Conservation (phyloP, 2,797 vertebrate genomes). For the Alca torda region DNA sequence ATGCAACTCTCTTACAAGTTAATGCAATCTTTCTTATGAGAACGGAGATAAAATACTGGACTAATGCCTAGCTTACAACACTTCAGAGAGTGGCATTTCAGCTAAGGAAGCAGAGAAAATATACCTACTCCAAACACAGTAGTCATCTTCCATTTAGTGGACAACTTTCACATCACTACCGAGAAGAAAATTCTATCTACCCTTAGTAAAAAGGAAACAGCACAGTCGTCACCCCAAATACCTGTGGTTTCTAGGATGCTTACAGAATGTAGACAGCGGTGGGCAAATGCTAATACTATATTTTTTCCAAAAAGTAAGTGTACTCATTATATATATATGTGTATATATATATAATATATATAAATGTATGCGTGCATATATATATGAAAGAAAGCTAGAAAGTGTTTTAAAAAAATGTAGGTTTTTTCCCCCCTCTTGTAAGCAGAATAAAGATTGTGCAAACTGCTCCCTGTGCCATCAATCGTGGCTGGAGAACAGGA, state of each 20-base stretch:
- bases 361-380: fast-evolving
- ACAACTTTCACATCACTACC: neutral
- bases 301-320: neutral
- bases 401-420: neutral
- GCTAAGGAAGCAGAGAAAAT: neutral
- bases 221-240: neutral
- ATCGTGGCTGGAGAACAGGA: neutral
- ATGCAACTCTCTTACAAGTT: neutral
- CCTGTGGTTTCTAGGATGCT: neutral
- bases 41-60: neutral
- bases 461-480: conserved; percentile 12
- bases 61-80: neutral
- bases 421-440: neutral
- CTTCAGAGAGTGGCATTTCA: neutral
- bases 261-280: neutral
- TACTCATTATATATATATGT: neutral
- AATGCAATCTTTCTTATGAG: neutral
- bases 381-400: neutral
- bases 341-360: too few species aligned
- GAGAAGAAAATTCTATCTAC: neutral
- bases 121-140: neutral
- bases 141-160: neutral
- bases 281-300: neutral
- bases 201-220: neutral
- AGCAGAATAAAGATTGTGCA: neutral